These are phyloP conservation scores for Cossypha dichroa DNA, from an alignment of 2,797 vertebrate species.

Conservation along the genomic window DNA sequence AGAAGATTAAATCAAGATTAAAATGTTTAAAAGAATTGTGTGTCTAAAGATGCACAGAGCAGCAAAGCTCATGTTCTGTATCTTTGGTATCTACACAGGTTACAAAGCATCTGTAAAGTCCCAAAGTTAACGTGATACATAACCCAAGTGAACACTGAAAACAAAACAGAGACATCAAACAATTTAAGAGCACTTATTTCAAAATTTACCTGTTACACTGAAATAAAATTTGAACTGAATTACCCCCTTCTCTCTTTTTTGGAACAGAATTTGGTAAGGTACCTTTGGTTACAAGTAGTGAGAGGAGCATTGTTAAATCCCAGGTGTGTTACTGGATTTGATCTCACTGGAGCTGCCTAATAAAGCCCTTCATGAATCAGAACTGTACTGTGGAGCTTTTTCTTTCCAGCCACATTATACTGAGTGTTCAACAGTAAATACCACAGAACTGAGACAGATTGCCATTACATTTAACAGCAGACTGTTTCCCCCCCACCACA, in stretches of 20 bases:
- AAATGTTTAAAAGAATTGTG: neutral
- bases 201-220: neutral
- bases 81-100: neutral
- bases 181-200: neutral
- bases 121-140: neutral
- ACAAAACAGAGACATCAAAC: neutral
- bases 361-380: neutral
- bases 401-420: neutral
- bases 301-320: neutral
- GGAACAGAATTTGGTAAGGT: neutral
- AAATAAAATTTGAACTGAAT: neutral
- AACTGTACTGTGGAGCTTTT: neutral
- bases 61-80: neutral
- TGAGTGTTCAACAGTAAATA: neutral
- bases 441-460: neutral
- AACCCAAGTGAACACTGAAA: neutral
- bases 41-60: neutral
- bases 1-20: constrained; percentile 40
- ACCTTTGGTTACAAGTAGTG: neutral
- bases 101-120: neutral
- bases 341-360: neutral
- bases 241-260: neutral
- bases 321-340: neutral
- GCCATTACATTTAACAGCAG: neutral
- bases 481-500: neutral